Conservation (phyloP, 2,797 vertebrate species). For the Melanotaenia maccullochi region DNA sequence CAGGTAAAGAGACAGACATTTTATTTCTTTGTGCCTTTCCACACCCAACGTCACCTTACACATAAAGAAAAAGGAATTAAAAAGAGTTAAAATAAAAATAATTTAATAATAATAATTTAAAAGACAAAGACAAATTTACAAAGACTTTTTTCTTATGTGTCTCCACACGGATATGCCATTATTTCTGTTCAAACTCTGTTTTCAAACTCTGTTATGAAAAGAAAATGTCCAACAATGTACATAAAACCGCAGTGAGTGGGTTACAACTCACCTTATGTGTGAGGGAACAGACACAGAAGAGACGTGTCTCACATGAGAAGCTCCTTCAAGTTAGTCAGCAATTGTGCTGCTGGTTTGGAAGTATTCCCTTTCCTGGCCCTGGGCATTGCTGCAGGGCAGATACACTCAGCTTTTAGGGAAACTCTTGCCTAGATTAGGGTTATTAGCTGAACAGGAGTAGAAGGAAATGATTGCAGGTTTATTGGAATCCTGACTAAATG, state of each 20-base stretch:
- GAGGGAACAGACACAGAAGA: slow-evolving; percentile 62
- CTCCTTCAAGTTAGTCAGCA: slow-evolving; percentile 62
- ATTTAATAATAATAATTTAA: too few relatives aligned
- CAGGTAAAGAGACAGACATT: too few relatives aligned
- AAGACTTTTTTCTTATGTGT: too few relatives aligned
- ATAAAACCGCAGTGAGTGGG: slow-evolving; percentile 71
- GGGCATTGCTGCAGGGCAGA: slow-evolving; percentile 61
- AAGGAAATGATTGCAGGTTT: slow-evolving; percentile 22
- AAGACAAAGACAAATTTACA: too few relatives aligned
- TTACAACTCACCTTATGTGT: slow-evolving; percentile 70
- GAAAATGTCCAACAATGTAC: slow-evolving; percentile 77
- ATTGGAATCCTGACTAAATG: slow-evolving; percentile 24
- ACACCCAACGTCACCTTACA: too few relatives aligned
- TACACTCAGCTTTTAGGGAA: slow-evolving; percentile 64
- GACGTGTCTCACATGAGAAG: slow-evolving; percentile 41
- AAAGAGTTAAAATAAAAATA: too few relatives aligned
- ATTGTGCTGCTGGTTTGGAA: slow-evolving; percentile 55
- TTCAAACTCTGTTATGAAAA: slow-evolving; percentile 69
- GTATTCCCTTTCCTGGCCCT: slow-evolving; percentile 71
- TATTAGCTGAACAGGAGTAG: slow-evolving; percentile 54
- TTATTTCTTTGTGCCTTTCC: too few relatives aligned
- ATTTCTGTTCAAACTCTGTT: too few relatives aligned
- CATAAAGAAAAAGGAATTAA: too few relatives aligned
- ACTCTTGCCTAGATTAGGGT: slow-evolving; percentile 67
- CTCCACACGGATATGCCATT: too few relatives aligned